Conservation (phyloP, 1,140 invertebrate genomes). For the Drosophila ananassae region DNA sequence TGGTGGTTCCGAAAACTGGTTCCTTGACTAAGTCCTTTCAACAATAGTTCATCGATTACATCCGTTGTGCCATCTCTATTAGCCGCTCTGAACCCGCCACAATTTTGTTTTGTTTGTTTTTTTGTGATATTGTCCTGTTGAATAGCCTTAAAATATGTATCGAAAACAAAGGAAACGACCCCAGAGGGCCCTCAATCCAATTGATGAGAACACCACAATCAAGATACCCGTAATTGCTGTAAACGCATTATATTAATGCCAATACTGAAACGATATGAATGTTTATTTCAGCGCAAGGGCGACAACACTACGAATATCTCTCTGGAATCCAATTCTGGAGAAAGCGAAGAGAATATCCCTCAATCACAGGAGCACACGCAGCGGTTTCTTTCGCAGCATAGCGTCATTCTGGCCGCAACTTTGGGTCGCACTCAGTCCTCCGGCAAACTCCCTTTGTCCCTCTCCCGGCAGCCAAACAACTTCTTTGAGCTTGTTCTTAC, state of each 20-base stretch:
- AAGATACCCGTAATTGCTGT: constrained; percentile 60
- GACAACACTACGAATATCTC: constrained; percentile 42
- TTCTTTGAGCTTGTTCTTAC: constrained; percentile 77
- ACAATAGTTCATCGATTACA: not conserved
- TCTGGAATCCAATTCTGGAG: constrained; percentile 19
- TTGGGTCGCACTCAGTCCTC: constrained; percentile 73
- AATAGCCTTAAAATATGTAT: constrained; percentile 38
- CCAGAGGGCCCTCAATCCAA: constrained; percentile 51
- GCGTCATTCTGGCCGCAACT: constrained; percentile 64
- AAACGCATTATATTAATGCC: not conserved
- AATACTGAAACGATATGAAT: not conserved
- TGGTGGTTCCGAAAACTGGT: not conserved
- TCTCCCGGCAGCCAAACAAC: constrained; percentile 73
- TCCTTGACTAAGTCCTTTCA: not conserved
- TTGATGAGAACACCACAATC: constrained; percentile 74
- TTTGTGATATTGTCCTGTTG: not conserved
- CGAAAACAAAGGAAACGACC: constrained; percentile 47
- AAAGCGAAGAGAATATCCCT: constrained; percentile 77
- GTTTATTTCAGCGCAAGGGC: constrained; percentile 26
- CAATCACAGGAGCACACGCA: constrained; percentile 79
- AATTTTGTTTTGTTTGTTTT: constrained; percentile 26
- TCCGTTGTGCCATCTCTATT: not conserved
- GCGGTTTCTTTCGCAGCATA: constrained; percentile 79
- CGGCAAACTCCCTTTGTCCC: constrained; percentile 14
- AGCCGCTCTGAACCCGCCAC: constrained; percentile 1